A percentile compares a stretch with the other conserved stretches of the same genome.
phyloP scores from a whole-genome alignment of 2,888 invertebrate genomes.

The Drosophila planitibia region DNA sequence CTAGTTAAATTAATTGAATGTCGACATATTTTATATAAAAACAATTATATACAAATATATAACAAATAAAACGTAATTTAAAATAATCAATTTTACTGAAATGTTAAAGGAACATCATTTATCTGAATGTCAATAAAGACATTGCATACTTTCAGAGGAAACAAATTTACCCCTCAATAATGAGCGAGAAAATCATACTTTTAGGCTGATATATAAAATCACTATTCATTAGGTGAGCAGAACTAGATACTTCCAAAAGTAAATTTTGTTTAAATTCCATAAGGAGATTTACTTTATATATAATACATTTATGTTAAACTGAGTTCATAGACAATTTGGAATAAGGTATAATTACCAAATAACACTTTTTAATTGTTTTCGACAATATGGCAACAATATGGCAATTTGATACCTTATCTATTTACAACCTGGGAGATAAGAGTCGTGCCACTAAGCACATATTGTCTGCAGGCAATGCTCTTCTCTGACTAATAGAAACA shows the following conservation, averaged over 20 bases:
- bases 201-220: not conserved
- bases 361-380: not conserved
- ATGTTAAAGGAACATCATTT: not conserved
- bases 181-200: not conserved
- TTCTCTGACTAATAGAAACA: conserved; percentile 41
- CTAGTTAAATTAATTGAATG: conserved; percentile 61
- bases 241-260: not conserved
- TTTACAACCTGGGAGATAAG: conserved; percentile 27
- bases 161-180: not conserved
- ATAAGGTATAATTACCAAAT: not conserved
- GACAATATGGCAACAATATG: conserved; percentile 22
- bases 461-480: not conserved
- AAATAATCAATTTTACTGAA: conserved; percentile 4
- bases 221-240: not conserved
- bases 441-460: not conserved
- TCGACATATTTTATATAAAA: conserved; percentile 76
- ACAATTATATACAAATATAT: conserved; percentile 54
- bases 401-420: conserved; percentile 44
- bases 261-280: not conserved
- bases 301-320: not conserved
- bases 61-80: conserved; percentile 31
- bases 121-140: not conserved
- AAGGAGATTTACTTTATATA: not conserved
- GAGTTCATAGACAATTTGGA: not conserved
- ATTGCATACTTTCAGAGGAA: not conserved